Base-by-base conservation (phyloP, 2,113 vertebrate genomes). In the Cynopterus brachyotis region DNA sequence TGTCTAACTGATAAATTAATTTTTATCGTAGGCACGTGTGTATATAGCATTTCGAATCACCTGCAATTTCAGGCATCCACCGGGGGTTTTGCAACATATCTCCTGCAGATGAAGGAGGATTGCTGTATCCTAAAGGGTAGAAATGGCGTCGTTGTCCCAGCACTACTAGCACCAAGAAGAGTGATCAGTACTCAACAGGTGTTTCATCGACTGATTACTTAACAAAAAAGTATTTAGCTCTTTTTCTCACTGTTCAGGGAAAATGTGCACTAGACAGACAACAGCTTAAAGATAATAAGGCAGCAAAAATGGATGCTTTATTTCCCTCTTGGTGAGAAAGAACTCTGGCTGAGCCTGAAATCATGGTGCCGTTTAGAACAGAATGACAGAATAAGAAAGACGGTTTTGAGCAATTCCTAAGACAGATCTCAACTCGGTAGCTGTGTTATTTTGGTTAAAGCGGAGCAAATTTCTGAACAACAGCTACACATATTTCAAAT, bases 401-500 rank as follows among this genome's bases (percentile, higher is more conserved):
- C 15, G 6, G 12, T 35, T 53, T 53, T 59, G 53, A 89, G 45
- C n/a, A 45, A 59, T 72, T 67, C 45, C 40, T 22, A 30, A 79
- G 9, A 42, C 73, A 86, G 45, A 45, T 30, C 12, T 96, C 78
- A 72, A 81, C 93, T 70, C 53, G 80, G 83, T 59, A 60, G 42
- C 50, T 87, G 64, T 86, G 50, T 76, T 75, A 32, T 26, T 85
- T 82, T 79, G 12, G 73, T 40, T 84, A 22, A 76, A 85, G 45
- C 75, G 20, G 64, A 50, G 22, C 30, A 57, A 59, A 70, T 6
- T 60, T 89, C 45, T 93, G 79, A 89, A 94, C 57, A 90, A 81
- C 24, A 91, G 26, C 57, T 45, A 62, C n/a, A 59, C 19, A 66
- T 62, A 80, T 95, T 92, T 60, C 50, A 96, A 95, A 64, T 86